Evolutionary conservation across 2,113 vertebrate species (phyloP).

Genomic region (Ophiodon elongatus): DNA sequence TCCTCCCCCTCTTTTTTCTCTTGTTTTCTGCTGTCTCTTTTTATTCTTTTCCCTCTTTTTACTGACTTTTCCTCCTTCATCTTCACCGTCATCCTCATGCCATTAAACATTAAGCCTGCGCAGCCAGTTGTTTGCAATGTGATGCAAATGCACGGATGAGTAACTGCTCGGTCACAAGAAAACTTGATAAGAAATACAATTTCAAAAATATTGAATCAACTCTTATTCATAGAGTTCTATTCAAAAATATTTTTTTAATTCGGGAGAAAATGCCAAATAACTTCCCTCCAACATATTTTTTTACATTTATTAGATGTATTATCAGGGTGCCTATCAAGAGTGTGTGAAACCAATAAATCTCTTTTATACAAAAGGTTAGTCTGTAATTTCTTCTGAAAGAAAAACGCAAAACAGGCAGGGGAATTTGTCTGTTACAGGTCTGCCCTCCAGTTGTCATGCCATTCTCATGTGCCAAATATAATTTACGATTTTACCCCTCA

Average conservation of each 20-base stretch:
- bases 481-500: slow-evolving; percentile 69
- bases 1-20: slow-evolving; percentile 46
- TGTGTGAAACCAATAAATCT: not conserved
- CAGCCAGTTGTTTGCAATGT: slow-evolving; percentile 42
- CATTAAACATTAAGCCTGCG: slow-evolving; percentile 59
- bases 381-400: not conserved
- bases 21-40: slow-evolving; percentile 65
- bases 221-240: not conserved
- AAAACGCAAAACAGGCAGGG: not conserved
- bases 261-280: fast-evolving
- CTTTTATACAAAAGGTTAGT: not conserved
- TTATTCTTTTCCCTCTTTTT: slow-evolving; percentile 54
- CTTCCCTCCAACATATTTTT: not conserved
- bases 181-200: slow-evolving; percentile 2
- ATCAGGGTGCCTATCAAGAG: not conserved
- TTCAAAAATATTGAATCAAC: not conserved
- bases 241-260: not conserved
- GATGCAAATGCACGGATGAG: slow-evolving; percentile 16
- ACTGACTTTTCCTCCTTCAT: slow-evolving; percentile 54
- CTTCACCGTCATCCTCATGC: slow-evolving; percentile 56
- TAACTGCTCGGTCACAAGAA: slow-evolving; percentile 2
- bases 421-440: slow-evolving; percentile 35
- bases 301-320: not conserved
- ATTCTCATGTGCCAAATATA: slow-evolving; percentile 64
- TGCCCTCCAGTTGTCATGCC: slow-evolving; percentile 48